phyloP scores from a whole-genome alignment of 2,888 invertebrate species.

The Folsomia manolachei region DNA sequence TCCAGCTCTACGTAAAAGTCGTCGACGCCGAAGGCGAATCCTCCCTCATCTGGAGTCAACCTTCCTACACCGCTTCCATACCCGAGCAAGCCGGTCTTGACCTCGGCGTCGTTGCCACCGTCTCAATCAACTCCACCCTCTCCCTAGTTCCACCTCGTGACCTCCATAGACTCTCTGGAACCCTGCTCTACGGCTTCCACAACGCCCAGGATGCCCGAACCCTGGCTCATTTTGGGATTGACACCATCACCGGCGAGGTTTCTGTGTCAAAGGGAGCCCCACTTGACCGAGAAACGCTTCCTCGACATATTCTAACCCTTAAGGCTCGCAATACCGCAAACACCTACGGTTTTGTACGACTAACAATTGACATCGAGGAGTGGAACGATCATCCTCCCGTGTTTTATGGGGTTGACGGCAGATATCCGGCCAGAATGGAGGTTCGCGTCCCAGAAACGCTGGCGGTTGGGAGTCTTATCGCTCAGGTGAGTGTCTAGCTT shows the following conservation, averaged over 20 bases:
- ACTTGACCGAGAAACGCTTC: conserved; percentile 80
- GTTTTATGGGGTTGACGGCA: conserved; percentile 39
- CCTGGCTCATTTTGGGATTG: conserved; percentile 68
- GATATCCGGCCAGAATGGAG: conserved; percentile 43
- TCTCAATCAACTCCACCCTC: conserved; percentile 36
- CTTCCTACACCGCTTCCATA: conserved; percentile 47
- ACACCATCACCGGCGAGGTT: conserved; percentile 79
- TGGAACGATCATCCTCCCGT: conserved; percentile 39
- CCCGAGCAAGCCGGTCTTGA: conserved; percentile 42
- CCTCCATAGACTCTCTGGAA: conserved; percentile 18
- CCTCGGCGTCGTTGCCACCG: conserved; percentile 39
- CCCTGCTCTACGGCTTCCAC: conserved; percentile 49
- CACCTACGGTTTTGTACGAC: conserved; percentile 47
- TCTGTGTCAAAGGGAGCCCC: conserved; percentile 64
- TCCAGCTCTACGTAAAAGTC: conserved; percentile 48
- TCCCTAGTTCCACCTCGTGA: conserved; percentile 21
- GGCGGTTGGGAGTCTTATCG: conserved; percentile 46
- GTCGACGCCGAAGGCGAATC: conserved; percentile 46
- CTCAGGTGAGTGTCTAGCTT: conserved; percentile 41
- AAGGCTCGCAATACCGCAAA: conserved; percentile 69
- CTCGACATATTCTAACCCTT: conserved; percentile 81
- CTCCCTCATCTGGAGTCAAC: conserved; percentile 49
- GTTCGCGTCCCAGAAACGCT: conserved; percentile 49
- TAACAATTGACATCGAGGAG: conserved; percentile 43
- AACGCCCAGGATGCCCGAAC: conserved; percentile 48